Evolutionary conservation across 30 jellyfish, hydroid and myxozoan genomes (phyloP).

Genomic region (Mastigias papua): DNA sequence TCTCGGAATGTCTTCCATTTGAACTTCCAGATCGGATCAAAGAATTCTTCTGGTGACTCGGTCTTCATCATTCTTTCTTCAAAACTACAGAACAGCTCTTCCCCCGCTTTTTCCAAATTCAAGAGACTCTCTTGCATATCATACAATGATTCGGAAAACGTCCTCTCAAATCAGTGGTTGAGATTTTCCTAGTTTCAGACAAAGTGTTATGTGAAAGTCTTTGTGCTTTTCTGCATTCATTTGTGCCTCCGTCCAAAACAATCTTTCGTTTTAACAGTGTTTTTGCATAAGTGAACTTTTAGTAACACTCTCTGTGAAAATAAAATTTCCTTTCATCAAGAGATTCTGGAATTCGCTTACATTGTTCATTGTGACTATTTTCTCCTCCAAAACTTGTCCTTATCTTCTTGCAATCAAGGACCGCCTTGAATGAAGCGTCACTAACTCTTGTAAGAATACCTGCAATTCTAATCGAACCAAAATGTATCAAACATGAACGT

Average conservation of each 20-base stretch:
- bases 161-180: slow-evolving; percentile 40
- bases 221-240: slow-evolving; percentile 1
- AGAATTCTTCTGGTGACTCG: too few relatives aligned
- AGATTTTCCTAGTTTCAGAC: slow-evolving; percentile 22
- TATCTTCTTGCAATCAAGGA: slow-evolving; percentile 49
- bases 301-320: slow-evolving; percentile 41
- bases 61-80: too few relatives aligned
- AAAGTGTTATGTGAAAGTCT: slow-evolving; percentile 18
- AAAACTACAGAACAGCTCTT: too few relatives aligned
- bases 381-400: slow-evolving; percentile 58
- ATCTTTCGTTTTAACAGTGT: slow-evolving; percentile 35
- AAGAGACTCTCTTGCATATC: slow-evolving; percentile 24
- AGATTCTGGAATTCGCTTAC: slow-evolving; percentile 60
- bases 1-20: slow-evolving; percentile 18
- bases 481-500: too few relatives aligned
- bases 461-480: too few relatives aligned
- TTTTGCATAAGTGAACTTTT: slow-evolving; percentile 44
- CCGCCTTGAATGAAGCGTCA: slow-evolving; percentile 34
- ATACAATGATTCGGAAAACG: slow-evolving; percentile 33
- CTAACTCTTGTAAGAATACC: too few relatives aligned
- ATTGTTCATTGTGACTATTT: slow-evolving; percentile 57
- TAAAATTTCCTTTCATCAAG: slow-evolving; percentile 7
- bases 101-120: too few relatives aligned
- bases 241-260: slow-evolving; percentile 3
- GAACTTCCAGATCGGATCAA: slow-evolving; percentile 15